Evolutionary conservation across 2,888 invertebrate species (phyloP), one percentile per base, ranked within the genome.

Genomic region (Pandemis cinnamomeana): DNA sequence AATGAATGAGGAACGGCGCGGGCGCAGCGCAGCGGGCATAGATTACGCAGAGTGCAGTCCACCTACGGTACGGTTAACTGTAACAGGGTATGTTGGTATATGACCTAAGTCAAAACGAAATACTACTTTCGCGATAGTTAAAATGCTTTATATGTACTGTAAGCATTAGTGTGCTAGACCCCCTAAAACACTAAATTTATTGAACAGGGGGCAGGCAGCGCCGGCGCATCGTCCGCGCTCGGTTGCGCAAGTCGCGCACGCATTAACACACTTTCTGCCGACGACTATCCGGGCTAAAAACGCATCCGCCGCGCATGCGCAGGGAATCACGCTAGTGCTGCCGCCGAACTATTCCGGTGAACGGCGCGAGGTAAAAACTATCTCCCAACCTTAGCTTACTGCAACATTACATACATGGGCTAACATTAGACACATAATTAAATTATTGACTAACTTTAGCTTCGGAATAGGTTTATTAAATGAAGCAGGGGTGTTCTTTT

Each of bases 201-300:
- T 20, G 20, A n/a, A 51, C n/a, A 51, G 71, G 68, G 71, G 64
- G 68, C 64, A 44, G 60, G 68, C 64, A 51, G 41, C 81, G 88
- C 83, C 36, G 36, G 89, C 89, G 89, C 89, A 86, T 87, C 89
- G 84, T 86, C 79, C 80, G 83, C 89, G 91, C 86, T 89, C 83
- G 84, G 89, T 84, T 90, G 92, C 86, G 85, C 87, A 90, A 81
- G 81, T 76, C 80, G 78, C 84, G 86, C 84, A 87, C 84, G 85
- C 85, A 85, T 87, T 91, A 91, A 85, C 92, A 92, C 90, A 93
- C 91, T 92, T 93, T 92, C 90, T 87, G 89, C 81, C 81, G 80
- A 75, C 82, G 79, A 80, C 85, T 87, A 86, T 87, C 85, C 87
- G 85, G 84, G 84, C 88, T 88, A 89, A 90, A 91, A 92, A 90